These are phyloP conservation scores for Zaprionus davidi DNA, from an alignment of 1,140 invertebrate genomes.

Conservation along the genomic window DNA sequence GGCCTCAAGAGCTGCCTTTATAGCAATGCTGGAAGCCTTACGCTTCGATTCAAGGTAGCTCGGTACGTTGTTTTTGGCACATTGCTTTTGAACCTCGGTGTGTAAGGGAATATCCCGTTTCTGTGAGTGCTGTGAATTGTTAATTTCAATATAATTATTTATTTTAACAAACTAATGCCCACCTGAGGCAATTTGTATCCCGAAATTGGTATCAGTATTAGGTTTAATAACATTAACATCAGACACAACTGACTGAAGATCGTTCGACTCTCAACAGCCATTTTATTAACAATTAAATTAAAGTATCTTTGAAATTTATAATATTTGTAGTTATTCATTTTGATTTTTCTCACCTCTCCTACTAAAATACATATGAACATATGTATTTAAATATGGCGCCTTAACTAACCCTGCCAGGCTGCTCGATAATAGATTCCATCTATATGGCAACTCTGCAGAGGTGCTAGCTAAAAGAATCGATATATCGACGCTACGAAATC, in stretches of 20 bases:
- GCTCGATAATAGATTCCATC: neutral
- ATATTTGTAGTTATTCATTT: neutral
- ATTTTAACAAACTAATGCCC: neutral
- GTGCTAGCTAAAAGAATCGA: neutral
- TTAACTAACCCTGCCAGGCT: neutral
- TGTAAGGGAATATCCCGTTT: neutral
- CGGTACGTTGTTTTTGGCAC: neutral
- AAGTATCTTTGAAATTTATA: neutral
- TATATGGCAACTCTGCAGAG: slow-evolving; percentile 10
- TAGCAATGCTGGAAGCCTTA: slow-evolving; percentile 86
- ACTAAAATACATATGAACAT: neutral
- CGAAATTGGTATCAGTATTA: too few relatives aligned
- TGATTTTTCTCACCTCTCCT: neutral
- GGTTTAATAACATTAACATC: neutral
- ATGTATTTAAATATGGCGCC: neutral
- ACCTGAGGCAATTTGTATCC: slow-evolving; percentile 39
- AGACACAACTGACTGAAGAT: neutral
- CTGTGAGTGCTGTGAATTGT: neutral
- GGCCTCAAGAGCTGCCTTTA: slow-evolving; percentile 88
- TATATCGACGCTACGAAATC: slow-evolving; percentile 33
- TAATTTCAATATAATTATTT: neutral
- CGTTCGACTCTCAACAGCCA: slow-evolving; percentile 12
- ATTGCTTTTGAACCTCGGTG: neutral
- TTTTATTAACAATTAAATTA: neutral
- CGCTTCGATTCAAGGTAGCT: neutral